Percentiles rank a stretch among this genome's conserved stretches.
Conservation (phyloP, 2,113 vertebrate species). For the Callorhinus ursinus region DNA sequence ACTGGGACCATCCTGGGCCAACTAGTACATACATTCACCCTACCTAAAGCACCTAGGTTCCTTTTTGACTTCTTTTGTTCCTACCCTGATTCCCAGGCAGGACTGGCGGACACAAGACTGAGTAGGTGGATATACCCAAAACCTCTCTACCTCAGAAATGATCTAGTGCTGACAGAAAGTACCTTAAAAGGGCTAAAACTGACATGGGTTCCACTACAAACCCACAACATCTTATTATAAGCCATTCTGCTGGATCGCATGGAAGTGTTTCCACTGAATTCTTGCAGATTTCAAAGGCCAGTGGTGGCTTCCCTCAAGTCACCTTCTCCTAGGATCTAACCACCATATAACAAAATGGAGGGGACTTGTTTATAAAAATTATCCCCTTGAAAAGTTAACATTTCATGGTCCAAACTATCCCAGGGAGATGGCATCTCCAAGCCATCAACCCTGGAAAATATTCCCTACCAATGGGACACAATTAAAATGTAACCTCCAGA, state of each 20-base stretch:
- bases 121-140: background rate
- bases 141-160: background rate
- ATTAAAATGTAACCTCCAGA: constrained; percentile 25
- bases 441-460: background rate
- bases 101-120: background rate
- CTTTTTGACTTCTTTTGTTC: constrained; percentile 37
- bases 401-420: background rate
- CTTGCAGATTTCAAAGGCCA: constrained; percentile 4
- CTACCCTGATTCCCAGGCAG: background rate
- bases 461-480: background rate
- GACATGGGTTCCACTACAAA: background rate
- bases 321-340: background rate
- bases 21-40: background rate
- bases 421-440: background rate
- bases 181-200: constrained; percentile 38
- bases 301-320: background rate
- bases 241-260: background rate
- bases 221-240: background rate
- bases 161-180: constrained; percentile 2
- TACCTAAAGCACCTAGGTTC: background rate
- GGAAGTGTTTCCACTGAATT: background rate
- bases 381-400: constrained; percentile 31
- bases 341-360: background rate
- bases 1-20: background rate
- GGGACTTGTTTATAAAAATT: constrained; percentile 34